These are phyloP conservation scores for Micrastur ruficollis DNA, from an alignment of 2,797 vertebrate species.

Conservation along the genomic window DNA sequence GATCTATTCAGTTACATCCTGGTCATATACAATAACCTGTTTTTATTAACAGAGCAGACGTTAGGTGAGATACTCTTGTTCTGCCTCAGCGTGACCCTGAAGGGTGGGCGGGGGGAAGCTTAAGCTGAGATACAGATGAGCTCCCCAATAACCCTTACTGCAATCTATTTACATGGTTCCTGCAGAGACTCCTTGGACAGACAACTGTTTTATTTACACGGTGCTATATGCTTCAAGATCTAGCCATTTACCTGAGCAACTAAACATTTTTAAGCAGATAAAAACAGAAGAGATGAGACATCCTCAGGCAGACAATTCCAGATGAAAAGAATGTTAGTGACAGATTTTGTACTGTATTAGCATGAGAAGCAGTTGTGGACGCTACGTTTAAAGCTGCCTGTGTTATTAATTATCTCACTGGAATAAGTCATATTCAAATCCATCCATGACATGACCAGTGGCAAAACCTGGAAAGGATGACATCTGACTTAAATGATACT, in stretches of 20 bases:
- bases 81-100: background rate
- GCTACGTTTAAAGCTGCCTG: background rate
- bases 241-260: background rate
- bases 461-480: background rate
- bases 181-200: background rate
- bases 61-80: background rate
- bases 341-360: background rate
- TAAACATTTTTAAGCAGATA: background rate
- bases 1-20: background rate
- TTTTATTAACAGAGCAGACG: background rate
- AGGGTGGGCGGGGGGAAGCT: background rate
- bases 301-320: background rate
- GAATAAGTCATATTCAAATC: background rate
- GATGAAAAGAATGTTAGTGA: background rate
- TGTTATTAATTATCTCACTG: background rate
- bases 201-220: background rate
- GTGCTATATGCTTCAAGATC: background rate
- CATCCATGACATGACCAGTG: background rate
- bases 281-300: background rate
- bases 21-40: background rate
- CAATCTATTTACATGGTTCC: background rate
- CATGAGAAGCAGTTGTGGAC: background rate
- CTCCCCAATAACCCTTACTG: background rate
- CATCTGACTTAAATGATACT: background rate
- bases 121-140: rapidly evolving